Evolutionary conservation across 2,888 invertebrate species (phyloP).

Genomic region (Calameuta idolon): DNA sequence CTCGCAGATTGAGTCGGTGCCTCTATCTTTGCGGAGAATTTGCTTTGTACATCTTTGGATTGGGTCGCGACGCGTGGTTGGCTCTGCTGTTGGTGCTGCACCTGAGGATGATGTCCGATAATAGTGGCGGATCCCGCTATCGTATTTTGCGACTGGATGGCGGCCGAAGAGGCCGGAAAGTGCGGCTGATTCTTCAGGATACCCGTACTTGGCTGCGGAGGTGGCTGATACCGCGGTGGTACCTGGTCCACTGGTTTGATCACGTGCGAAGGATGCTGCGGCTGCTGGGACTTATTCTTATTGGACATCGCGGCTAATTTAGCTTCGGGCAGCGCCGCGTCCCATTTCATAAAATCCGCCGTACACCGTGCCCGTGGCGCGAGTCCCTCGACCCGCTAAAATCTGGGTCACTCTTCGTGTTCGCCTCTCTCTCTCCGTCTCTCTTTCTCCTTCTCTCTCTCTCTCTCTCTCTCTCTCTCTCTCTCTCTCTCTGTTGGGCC

Average conservation of each 20-base stretch:
- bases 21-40: conserved; percentile 38
- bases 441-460: background rate
- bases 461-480: conserved; percentile 4
- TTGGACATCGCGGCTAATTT: conserved; percentile 65
- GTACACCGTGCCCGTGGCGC: conserved; percentile 34
- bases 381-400: conserved; percentile 41
- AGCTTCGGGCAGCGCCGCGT: conserved; percentile 59
- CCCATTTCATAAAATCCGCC: conserved; percentile 60
- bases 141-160: conserved; percentile 33
- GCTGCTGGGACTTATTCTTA: conserved; percentile 60
- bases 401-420: conserved; percentile 49
- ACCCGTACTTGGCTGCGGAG: conserved; percentile 73
- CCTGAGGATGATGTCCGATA: conserved; percentile 41
- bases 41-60: conserved; percentile 56
- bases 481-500: conserved; percentile 10
- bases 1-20: conserved; percentile 25
- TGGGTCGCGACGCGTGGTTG: conserved; percentile 18
- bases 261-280: conserved; percentile 42
- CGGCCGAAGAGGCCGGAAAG: conserved; percentile 54
- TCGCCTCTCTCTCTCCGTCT: background rate
- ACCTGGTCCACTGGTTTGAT: conserved; percentile 62
- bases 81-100: conserved; percentile 29
- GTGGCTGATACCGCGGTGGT: conserved; percentile 85
- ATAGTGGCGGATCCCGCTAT: conserved; percentile 35
- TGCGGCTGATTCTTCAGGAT: conserved; percentile 72